Evolutionary conservation across 2,888 invertebrate genomes (phyloP).

Genomic region (Polia nebulosa): DNA sequence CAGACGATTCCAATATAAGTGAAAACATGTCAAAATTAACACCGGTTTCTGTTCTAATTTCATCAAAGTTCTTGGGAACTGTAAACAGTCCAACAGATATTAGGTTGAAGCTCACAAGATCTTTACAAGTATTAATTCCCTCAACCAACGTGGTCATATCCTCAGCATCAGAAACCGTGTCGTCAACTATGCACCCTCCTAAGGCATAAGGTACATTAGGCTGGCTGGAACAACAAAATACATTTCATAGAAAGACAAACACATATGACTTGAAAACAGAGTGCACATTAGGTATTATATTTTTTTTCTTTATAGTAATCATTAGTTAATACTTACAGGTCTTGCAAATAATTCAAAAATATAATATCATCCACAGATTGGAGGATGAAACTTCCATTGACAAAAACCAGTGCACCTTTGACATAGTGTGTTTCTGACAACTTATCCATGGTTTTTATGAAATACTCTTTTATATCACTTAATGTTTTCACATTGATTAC

Average conservation of each 20-base stretch:
- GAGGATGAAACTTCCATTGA: constrained; percentile 84
- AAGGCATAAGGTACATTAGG: constrained; percentile 85
- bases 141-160: constrained; percentile 78
- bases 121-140: constrained; percentile 72
- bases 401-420: constrained; percentile 84
- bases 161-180: constrained; percentile 74
- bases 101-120: constrained; percentile 81
- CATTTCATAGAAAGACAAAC: neutral
- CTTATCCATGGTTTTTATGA: constrained; percentile 74
- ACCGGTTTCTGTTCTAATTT: constrained; percentile 39
- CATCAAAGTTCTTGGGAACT: constrained; percentile 74
- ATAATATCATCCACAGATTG: constrained; percentile 81
- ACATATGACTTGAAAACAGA: neutral
- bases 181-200: constrained; percentile 87
- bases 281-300: neutral
- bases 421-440: constrained; percentile 77
- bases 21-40: constrained; percentile 85
- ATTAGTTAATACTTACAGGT: constrained; percentile 81
- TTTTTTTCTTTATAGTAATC: too few species aligned
- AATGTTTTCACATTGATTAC: constrained; percentile 78
- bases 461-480: constrained; percentile 72
- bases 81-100: constrained; percentile 84
- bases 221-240: constrained; percentile 79
- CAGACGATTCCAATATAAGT: constrained; percentile 80
- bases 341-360: constrained; percentile 83